Evolutionary conservation across 2,888 invertebrate genomes (phyloP).

Genomic region (Morpho deidamia): DNA sequence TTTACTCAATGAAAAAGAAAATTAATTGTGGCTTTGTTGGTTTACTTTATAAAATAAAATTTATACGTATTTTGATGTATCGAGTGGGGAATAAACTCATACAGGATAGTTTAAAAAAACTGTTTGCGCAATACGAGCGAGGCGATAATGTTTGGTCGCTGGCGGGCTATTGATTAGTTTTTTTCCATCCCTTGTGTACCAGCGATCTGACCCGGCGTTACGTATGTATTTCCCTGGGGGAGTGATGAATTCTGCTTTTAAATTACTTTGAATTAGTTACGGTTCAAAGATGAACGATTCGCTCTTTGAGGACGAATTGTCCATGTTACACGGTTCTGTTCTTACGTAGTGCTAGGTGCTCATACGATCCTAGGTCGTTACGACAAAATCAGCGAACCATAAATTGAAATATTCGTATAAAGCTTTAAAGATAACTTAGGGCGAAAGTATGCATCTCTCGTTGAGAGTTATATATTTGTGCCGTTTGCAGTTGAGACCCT

Average conservation of each 20-base stretch:
- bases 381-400: no score
- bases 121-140: conserved; percentile 15
- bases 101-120: conserved; percentile 14
- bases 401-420: no score
- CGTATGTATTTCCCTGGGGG: conserved; percentile 22
- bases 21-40: no score
- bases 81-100: conserved; percentile 8
- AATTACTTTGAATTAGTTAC: conserved; percentile 11
- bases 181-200: conserved; percentile 15
- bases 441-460: no score
- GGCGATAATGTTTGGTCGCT: conserved; percentile 22
- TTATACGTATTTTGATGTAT: neutral
- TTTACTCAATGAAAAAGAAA: no score
- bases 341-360: no score
- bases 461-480: no score
- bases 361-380: no score
- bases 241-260: conserved; percentile 21
- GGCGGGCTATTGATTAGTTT: conserved; percentile 20
- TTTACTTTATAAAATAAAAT: neutral
- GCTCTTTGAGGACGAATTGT: no score
- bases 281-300: neutral
- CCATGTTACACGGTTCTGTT: no score
- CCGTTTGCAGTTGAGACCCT: no score
- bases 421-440: no score
- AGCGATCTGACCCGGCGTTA: conserved; percentile 9